Evolutionary conservation across 2,113 vertebrate genomes (phyloP).

Genomic region (Hymenochirus boettgeri): DNA sequence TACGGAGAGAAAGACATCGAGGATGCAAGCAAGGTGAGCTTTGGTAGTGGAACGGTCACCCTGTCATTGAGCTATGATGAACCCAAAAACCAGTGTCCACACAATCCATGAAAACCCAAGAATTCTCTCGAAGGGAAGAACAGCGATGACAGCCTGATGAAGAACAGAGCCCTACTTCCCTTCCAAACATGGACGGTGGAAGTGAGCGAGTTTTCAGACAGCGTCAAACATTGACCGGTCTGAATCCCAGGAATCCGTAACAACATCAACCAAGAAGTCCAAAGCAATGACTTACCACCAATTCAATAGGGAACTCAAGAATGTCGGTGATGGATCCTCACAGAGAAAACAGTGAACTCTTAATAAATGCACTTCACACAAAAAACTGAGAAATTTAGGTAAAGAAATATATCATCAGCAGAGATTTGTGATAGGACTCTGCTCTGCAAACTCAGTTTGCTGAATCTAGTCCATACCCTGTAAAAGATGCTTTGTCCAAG

Average conservation of each 20-base stretch:
- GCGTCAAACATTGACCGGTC: constrained; percentile 49
- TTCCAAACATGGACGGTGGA: constrained; percentile 56
- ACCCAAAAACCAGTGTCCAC: constrained; percentile 70
- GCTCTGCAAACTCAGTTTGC: too few species aligned
- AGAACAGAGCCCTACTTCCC: constrained; percentile 61
- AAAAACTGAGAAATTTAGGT: neutral
- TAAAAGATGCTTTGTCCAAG: too few species aligned
- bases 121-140: constrained; percentile 68
- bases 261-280: constrained; percentile 53
- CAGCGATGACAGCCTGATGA: constrained; percentile 57
- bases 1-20: constrained; percentile 56
- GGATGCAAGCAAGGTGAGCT: constrained; percentile 86
- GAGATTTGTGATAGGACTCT: too few species aligned
- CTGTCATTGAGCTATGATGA: constrained; percentile 90
- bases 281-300: constrained; percentile 48
- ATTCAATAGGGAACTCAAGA: constrained; percentile 56
- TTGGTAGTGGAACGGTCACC: constrained; percentile 86
- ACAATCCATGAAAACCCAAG: constrained; percentile 53
- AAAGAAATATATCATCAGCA: too few species aligned
- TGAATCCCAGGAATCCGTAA: constrained; percentile 49
- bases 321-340: constrained; percentile 62
- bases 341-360: constrained; percentile 59
- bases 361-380: constrained; percentile 45
- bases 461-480: too few species aligned
- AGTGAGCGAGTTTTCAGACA: constrained; percentile 52